Percentiles rank a stretch among this genome's conserved stretches.
phyloP scores from a whole-genome alignment of 2,888 invertebrate genomes.

The Torymus auratus region DNA sequence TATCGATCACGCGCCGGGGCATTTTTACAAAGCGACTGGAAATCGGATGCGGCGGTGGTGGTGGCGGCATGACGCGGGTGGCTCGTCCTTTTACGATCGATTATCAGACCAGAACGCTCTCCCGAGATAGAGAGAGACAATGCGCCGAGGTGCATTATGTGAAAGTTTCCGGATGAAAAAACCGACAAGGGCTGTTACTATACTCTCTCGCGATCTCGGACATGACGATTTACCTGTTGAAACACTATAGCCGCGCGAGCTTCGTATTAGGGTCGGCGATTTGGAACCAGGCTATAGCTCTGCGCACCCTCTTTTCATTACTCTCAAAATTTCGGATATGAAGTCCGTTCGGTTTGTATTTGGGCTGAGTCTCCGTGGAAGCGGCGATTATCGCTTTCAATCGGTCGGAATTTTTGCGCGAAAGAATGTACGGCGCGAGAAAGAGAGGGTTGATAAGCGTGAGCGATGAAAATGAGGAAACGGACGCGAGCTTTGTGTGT shows the following conservation, averaged over 20 bases:
- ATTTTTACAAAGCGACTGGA: conserved; percentile 37
- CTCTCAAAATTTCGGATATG: background rate
- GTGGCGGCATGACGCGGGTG: too few relatives aligned
- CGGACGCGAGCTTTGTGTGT: conserved; percentile 42
- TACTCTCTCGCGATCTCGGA: conserved; percentile 5
- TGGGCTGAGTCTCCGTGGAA: too few relatives aligned
- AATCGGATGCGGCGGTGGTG: conserved; percentile 29
- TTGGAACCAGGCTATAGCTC: too few relatives aligned
- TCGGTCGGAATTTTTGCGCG: background rate
- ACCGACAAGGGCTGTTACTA: background rate
- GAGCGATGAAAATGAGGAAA: conserved; percentile 26
- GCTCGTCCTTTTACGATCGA: conserved; percentile 55
- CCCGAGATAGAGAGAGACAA: conserved; percentile 48
- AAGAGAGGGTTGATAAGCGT: background rate
- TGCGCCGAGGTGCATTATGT: conserved; percentile 43
- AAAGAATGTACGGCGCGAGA: too few relatives aligned
- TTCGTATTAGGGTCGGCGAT: too few relatives aligned
- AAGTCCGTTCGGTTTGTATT: too few relatives aligned
- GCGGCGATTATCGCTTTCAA: background rate
- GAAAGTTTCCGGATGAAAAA: conserved; percentile 60
- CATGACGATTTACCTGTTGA: conserved; percentile 29
- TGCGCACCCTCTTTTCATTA: conserved; percentile 5
- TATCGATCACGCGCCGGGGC: background rate
- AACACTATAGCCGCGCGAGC: background rate
- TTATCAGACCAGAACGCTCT: conserved; percentile 61